Base-by-base conservation (phyloP, 2,888 invertebrate species). In the Cephus pygmeus region DNA sequence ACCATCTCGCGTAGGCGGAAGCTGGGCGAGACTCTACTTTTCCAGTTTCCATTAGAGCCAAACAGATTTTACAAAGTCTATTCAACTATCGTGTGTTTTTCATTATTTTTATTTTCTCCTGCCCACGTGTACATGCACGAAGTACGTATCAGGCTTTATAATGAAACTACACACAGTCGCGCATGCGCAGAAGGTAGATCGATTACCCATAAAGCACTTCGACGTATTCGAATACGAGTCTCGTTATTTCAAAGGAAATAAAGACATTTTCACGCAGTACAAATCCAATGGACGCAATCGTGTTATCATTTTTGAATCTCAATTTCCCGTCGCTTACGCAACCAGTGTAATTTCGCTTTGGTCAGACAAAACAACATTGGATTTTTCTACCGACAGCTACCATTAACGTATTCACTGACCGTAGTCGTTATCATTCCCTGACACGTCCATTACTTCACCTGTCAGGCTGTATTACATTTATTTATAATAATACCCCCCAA, bases 71-170 rank as follows among this genome's bases (percentile, higher is more conserved):
- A 9, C 56, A 23, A 23, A 56, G 56, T 56, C 23, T 23, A 9
- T 56, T 56, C 56, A 4, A 23, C 56, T 23, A 23, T 56, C 56
- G 23, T 1, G 56, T 2, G 23, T 2, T 15, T 56, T 56, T 56
- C 23, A 0, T 15, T 40, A 15, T 40, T 40, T 56, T 56, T 23
- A 6, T 56, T 56, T 56, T 15, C 4, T 56, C 23, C 56, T 23
- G 2, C 23, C 23, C 0, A 23, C 56, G 6, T 23, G 1, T 0
- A 12, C 1, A 0, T 15, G 9, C 15, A 2, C 9, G 2, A 23
- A 23, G 6, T 56, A 9, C 6, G 56, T 23, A 56, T 56, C 56
- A 15, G 40, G 15, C 15, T 40, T 40, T 15, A 15, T 6, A 12
- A 15, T 11, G 36, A 40, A 40, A 40, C 4, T 40, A 0, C 12